Percentiles rank a stretch among this genome's conserved stretches.
Conservation (phyloP, 2,113 vertebrate genomes). For the Syrrhaptes paradoxus region DNA sequence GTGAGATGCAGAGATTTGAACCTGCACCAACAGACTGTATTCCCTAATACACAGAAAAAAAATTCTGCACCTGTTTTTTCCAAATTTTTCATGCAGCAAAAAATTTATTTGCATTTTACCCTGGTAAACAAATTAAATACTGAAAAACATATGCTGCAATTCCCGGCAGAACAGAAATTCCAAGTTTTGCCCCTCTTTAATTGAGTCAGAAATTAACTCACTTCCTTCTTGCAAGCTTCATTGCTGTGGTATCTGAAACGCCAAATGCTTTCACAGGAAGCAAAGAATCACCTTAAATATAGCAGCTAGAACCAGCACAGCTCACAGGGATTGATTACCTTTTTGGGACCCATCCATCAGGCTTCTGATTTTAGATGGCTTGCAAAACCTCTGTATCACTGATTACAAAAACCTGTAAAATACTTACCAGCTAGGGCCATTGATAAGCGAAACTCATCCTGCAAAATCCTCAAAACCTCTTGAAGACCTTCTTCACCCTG, state of each 20-base stretch:
- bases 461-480: constrained; percentile 88
- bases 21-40: not conserved
- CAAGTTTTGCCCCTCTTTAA: not conserved
- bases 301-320: not conserved
- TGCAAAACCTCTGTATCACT: not conserved
- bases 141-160: not conserved
- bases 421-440: constrained; percentile 89
- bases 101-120: not conserved
- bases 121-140: not conserved
- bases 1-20: not conserved
- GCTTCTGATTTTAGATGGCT: not conserved
- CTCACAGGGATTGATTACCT: not conserved
- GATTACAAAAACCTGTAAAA: not conserved
- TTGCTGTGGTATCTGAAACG: not conserved
- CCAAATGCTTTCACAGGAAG: not conserved
- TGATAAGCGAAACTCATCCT: constrained; percentile 86
- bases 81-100: not conserved
- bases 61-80: not conserved
- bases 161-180: not conserved
- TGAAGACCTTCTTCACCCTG: constrained; percentile 90
- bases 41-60: not conserved
- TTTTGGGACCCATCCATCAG: not conserved
- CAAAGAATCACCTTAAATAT: not conserved
- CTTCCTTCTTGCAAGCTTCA: not conserved
- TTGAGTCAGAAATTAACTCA: not conserved